Conservation (phyloP, 1,140 invertebrate species). For the Trichonephila inaurata region DNA sequence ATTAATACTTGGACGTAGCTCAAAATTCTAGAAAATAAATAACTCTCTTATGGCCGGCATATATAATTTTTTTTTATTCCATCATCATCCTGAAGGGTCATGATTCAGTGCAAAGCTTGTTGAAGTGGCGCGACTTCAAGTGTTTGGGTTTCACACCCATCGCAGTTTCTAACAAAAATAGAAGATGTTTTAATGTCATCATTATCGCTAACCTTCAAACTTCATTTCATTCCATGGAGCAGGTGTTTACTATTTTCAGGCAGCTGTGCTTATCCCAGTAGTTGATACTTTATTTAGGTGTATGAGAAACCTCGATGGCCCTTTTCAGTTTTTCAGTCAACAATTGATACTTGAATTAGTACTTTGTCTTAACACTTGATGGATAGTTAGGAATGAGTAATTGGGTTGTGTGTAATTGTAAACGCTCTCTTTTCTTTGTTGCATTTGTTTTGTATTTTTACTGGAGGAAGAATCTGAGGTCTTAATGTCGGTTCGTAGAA, state of each 20-base stretch:
- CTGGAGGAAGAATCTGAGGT: too few relatives aligned
- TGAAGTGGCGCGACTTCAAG: slow-evolving; percentile 6
- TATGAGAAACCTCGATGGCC: too few relatives aligned
- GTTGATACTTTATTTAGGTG: too few relatives aligned
- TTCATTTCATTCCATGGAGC: not conserved
- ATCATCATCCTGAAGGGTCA: not conserved
- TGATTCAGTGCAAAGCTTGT: slow-evolving; percentile 18
- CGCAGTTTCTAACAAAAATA: not conserved
- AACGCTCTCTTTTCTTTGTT: too few relatives aligned
- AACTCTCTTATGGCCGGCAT: not conserved
- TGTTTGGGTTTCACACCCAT: slow-evolving; percentile 16
- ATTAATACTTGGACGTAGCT: slow-evolving; percentile 15
- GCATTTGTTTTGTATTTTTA: too few relatives aligned
- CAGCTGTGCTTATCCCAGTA: not conserved
- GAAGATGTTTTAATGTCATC: slow-evolving; percentile 10
- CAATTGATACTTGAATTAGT: too few relatives aligned
- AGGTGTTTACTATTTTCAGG: slow-evolving; percentile 21
- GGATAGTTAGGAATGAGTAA: too few relatives aligned
- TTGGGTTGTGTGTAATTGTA: too few relatives aligned
- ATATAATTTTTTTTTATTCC: not conserved
- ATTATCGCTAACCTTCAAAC: slow-evolving; percentile 11
- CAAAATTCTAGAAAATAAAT: slow-evolving; percentile 52
- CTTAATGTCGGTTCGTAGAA: too few relatives aligned
- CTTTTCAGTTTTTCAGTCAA: too few relatives aligned
- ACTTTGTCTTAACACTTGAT: too few relatives aligned